Conservation (phyloP, 2,113 vertebrate genomes). For the Rhagologus leucostigma region DNA sequence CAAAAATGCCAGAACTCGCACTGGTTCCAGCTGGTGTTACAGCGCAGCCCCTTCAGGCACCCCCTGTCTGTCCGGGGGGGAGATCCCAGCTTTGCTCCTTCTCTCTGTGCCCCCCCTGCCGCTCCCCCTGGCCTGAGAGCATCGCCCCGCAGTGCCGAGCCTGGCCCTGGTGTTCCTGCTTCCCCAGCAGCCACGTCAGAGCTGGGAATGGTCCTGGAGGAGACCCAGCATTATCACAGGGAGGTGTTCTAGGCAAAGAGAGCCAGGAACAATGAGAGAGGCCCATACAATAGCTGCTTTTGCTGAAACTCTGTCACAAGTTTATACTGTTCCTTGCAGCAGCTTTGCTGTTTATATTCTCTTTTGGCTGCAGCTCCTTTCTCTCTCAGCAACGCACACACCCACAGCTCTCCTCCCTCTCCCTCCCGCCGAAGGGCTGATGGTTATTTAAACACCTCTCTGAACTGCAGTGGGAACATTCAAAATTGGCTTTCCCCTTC, state of each 20-base stretch:
- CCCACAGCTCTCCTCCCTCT: not conserved
- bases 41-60: not conserved
- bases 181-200: no score
- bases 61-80: not conserved
- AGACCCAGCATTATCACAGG: not conserved
- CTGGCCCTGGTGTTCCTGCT: not conserved
- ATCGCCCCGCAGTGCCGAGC: not conserved
- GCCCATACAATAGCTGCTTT: not conserved
- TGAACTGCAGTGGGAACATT: not conserved
- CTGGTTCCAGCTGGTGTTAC: no score
- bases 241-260: not conserved
- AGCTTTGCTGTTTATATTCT: not conserved
- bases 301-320: not conserved
- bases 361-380: not conserved
- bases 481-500: not conserved
- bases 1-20: rapidly evolving
- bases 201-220: not conserved
- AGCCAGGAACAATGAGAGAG: not conserved
- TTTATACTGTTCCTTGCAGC: not conserved
- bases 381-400: not conserved
- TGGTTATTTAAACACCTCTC: not conserved
- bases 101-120: not conserved
- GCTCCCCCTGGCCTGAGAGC: no score
- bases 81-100: not conserved
- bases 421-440: not conserved